Conservation (phyloP, 2,888 invertebrate genomes). For the Campoplex nolae region DNA sequence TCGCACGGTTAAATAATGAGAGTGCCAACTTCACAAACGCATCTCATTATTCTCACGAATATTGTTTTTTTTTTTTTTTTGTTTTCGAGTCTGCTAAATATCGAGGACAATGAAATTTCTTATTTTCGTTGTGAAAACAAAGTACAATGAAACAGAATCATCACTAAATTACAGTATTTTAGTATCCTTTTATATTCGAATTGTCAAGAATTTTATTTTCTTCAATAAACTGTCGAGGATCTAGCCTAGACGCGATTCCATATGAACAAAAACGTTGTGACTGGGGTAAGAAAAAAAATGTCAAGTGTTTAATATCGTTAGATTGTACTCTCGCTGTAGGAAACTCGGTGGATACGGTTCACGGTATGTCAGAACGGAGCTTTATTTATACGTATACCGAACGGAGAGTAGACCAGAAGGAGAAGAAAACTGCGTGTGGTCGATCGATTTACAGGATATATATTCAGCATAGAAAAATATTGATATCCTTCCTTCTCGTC, state of each 20-base stretch:
- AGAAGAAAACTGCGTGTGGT: constrained; percentile 55
- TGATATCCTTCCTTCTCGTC: constrained; percentile 41
- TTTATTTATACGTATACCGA: constrained; percentile 21
- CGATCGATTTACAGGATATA: constrained; percentile 54
- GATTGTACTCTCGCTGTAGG: background rate
- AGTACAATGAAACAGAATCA: background rate
- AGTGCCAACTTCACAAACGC: background rate
- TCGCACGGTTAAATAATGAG: constrained; percentile 6
- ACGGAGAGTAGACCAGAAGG: constrained; percentile 3
- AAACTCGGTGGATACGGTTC: constrained; percentile 35
- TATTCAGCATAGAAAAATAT: constrained; percentile 41
- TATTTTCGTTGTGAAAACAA: background rate
- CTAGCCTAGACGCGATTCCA: background rate
- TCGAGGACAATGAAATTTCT: constrained; percentile 1
- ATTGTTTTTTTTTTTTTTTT: background rate
- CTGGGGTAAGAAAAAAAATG: background rate
- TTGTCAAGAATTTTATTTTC: background rate
- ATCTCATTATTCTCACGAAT: constrained; percentile 13
- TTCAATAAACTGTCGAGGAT: background rate
- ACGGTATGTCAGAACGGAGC: constrained; percentile 33
- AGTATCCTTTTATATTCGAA: background rate
- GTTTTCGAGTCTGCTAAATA: background rate
- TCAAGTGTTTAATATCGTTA: background rate
- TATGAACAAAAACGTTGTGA: background rate
- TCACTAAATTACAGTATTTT: background rate